Evolutionary conservation across 2,797 vertebrate genomes (phyloP), one percentile per base, ranked within the genome.

Genomic region (Sebastes elongatus): DNA sequence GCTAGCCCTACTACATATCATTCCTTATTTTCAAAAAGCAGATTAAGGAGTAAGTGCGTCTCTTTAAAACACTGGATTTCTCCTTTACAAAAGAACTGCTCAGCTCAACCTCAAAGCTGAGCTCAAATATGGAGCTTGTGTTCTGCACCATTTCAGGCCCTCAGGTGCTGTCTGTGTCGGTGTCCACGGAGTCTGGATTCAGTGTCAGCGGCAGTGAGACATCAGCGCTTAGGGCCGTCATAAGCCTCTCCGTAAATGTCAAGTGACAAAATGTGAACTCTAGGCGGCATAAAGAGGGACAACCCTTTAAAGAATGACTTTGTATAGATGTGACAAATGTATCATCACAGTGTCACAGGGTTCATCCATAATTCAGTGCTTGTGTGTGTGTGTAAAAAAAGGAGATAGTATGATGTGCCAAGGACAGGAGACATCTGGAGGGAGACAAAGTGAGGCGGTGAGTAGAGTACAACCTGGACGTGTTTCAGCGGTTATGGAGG

Each of bases 231-330:
- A 10, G 61, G 86, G 90, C 87, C 74, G 46, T 89, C 88, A 80
- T 86, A 79, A 92, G 88, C 86, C 69, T 87, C 87, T 79, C 76
- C 57, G 84, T 86, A 94, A 94, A 95, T 94, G 91, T 94, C 92
- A 95, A 92, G 87, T 92, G 91, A 92, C 91, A 93, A 92, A 93
- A 93, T 89, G 85, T 90, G 90, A 94, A 93, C 92, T 90, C 82
- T 75, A 80, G 86, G 86, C 81, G 67, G 86, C 87, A 90, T 87
- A 83, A 92, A 90, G 81, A 90, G 86, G 86, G 91, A 93, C 90
- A 83, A 84, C 74, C 81, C 76, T 91, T 87, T 87, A 88, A 88
- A 91, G 81, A 78, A 91, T 76, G 87, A 92, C 88, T 92, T 88
- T 90, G 90, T 90, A 84, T 78, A 83, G 89, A 91, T 88, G 84